Percentiles rank a stretch among this genome's conserved stretches.
Conservation (phyloP, 1,140 invertebrate species). For the Bombus confusus region DNA sequence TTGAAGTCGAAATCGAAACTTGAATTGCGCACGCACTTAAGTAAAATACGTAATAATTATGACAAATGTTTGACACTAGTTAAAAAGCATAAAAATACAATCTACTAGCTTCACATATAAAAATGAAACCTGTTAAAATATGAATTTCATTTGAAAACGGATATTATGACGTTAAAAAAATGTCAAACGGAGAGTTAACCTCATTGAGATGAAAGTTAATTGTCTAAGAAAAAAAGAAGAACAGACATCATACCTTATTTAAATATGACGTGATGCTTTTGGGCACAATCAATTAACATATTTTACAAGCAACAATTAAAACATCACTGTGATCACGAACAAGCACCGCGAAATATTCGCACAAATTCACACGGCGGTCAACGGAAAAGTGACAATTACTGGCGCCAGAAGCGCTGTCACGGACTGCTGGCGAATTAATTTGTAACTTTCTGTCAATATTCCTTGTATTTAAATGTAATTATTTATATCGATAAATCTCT, state of each 20-base stretch:
- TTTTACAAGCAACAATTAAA: slow-evolving; percentile 47
- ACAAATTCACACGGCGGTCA: slow-evolving; percentile 24
- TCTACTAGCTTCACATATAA: not conserved
- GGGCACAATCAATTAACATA: slow-evolving; percentile 37
- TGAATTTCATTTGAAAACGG: not conserved
- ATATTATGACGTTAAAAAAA: slow-evolving; percentile 23
- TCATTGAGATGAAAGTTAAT: not conserved
- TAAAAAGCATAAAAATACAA: not conserved
- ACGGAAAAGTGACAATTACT: slow-evolving; percentile 51
- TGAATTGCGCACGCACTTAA: not conserved
- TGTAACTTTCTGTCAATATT: slow-evolving; percentile 1
- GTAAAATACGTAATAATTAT: slow-evolving; percentile 9
- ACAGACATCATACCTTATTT: slow-evolving; percentile 27
- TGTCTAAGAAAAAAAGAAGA: not conserved
- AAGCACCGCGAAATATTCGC: slow-evolving; percentile 26
- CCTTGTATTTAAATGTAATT: not conserved
- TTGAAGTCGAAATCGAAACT: slow-evolving; percentile 7
- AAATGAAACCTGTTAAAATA: not conserved
- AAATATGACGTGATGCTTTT: not conserved
- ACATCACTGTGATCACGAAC: slow-evolving; percentile 5
- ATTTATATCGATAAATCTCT: not conserved
- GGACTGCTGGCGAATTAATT: slow-evolving; percentile 42
- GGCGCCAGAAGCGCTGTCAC: slow-evolving; percentile 30
- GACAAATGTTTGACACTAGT: not conserved
- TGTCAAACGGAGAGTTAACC: slow-evolving; percentile 48